phyloP scores from a whole-genome alignment of 2,888 invertebrate genomes.

The Odontocolon sp. region DNA sequence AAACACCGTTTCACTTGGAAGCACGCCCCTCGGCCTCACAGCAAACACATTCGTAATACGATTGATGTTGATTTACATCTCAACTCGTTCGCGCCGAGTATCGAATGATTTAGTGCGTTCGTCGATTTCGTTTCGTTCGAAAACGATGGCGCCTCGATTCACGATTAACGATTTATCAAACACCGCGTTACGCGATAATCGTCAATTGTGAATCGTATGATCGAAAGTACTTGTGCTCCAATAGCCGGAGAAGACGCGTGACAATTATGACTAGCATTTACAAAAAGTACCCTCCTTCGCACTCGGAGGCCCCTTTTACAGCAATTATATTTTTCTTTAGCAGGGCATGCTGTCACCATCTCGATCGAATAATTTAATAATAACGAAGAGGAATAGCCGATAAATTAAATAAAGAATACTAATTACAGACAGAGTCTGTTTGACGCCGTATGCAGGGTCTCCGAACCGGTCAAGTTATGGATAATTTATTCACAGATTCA shows the following conservation, averaged over 20 bases:
- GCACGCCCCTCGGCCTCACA: slow-evolving; percentile 54
- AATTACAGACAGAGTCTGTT: slow-evolving; percentile 54
- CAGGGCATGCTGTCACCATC: slow-evolving; percentile 36
- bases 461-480: slow-evolving; percentile 14
- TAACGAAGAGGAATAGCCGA: slow-evolving; percentile 35
- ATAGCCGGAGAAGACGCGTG: slow-evolving; percentile 63
- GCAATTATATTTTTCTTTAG: slow-evolving; percentile 4
- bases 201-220: background rate
- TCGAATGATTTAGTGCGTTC: slow-evolving; percentile 14
- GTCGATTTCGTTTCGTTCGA: slow-evolving; percentile 53
- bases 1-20: slow-evolving; percentile 54
- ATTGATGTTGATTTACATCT: slow-evolving; percentile 17
- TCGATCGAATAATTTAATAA: slow-evolving; percentile 59
- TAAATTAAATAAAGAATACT: slow-evolving; percentile 62
- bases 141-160: slow-evolving; percentile 49
- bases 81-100: slow-evolving; percentile 6
- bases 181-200: slow-evolving; percentile 16
- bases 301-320: slow-evolving; percentile 30
- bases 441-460: slow-evolving; percentile 33
- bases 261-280: slow-evolving; percentile 77
- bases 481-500: slow-evolving; percentile 13
- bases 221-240: slow-evolving; percentile 45
- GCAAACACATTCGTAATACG: slow-evolving; percentile 65
- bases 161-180: slow-evolving; percentile 18
- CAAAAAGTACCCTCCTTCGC: slow-evolving; percentile 62